These are phyloP conservation scores for Moxostoma hubbsi DNA, from an alignment of 2,797 vertebrate species.

Conservation along the genomic window DNA sequence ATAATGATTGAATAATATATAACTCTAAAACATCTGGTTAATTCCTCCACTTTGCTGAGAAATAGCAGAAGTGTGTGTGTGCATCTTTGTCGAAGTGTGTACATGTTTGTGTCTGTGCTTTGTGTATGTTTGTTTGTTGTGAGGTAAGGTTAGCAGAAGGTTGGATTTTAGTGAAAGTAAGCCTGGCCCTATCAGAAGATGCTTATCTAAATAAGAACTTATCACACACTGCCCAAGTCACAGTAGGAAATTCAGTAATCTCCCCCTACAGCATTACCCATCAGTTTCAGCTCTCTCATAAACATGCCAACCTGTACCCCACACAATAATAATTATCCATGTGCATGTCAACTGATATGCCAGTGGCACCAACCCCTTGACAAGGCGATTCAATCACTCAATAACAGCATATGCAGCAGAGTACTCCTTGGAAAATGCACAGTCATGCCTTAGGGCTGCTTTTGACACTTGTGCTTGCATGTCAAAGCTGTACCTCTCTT, in stretches of 20 bases:
- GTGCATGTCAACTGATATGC: conserved; percentile 15
- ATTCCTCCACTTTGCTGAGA: background rate
- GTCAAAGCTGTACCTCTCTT: conserved; percentile 37
- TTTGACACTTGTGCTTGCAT: conserved; percentile 28
- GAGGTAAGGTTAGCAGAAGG: conserved; percentile 16
- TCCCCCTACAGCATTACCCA: conserved; percentile 21
- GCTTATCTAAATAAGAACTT: conserved; percentile 32
- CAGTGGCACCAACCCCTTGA: conserved; percentile 19
- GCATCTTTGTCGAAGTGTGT: conserved; percentile 42
- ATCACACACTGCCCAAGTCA: conserved; percentile 29
- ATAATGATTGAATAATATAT: too few species aligned
- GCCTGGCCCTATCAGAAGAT: conserved; percentile 28
- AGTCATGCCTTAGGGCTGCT: conserved; percentile 27
- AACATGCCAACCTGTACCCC: conserved; percentile 28
- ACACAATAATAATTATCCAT: conserved; percentile 46
- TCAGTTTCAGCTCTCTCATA: conserved; percentile 24
- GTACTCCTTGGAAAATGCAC: conserved; percentile 32
- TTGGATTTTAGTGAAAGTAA: conserved; percentile 22
- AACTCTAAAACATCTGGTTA: too few species aligned
- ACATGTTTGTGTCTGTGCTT: background rate
- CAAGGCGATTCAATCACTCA: conserved; percentile 31
- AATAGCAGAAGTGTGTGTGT: background rate
- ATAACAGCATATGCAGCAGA: conserved; percentile 30
- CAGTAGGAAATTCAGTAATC: conserved; percentile 46
- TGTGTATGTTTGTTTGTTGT: conserved; percentile 9